Evolutionary conservation across 92 coral and sea anemone species (phyloP), one percentile per base, ranked within the genome.

Genomic region (Bergia puertoricense): DNA sequence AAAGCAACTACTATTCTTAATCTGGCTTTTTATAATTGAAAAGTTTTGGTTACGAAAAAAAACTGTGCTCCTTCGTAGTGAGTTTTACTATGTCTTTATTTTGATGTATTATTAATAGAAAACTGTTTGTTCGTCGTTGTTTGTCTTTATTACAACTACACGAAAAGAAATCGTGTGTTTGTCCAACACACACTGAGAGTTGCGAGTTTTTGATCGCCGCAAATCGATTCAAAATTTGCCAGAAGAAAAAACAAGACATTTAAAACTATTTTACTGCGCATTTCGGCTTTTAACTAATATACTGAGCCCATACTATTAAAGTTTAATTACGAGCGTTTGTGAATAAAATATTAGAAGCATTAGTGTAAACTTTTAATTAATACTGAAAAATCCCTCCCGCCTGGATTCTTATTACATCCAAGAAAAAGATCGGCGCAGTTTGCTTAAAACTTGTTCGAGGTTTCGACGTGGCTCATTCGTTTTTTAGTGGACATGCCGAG

Each of bases 31-130:
- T 37, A 16, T 3, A 39, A 56, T 36, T 30, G 37, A 84, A 14
- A 2, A 69, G n/a, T 73, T 72, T 22, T 20, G 41, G 71, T 37
- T 69, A 15, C 68, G 30, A 45, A 44, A 54, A 84, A 40, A 84
- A 69, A 7, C 62, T 45, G 54, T 86, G 81, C 41, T 50, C 18
- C 67, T 43, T 76, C 66, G 82, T 56, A 74, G 77, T 81, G 90
- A 89, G 85, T 89, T 89, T 89, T 87, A 50, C 90, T 77, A 89
- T 86, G 90, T 92, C 88, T 86, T 86, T 86, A 86, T 76, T 89
- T 85, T 90, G 66, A 92, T 92, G 94, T 66, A 92, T 89, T 89
- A 92, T 92, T 92, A 86, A 92, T 92, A 86, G 59, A 50, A 74
- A 89, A 73, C 75, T 90, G 79, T 92, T 89, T 92, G 92, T 77